Percentiles rank a stretch among this genome's conserved stretches.
Conservation (phyloP, 1,140 invertebrate species). For the Asobara japonica region DNA sequence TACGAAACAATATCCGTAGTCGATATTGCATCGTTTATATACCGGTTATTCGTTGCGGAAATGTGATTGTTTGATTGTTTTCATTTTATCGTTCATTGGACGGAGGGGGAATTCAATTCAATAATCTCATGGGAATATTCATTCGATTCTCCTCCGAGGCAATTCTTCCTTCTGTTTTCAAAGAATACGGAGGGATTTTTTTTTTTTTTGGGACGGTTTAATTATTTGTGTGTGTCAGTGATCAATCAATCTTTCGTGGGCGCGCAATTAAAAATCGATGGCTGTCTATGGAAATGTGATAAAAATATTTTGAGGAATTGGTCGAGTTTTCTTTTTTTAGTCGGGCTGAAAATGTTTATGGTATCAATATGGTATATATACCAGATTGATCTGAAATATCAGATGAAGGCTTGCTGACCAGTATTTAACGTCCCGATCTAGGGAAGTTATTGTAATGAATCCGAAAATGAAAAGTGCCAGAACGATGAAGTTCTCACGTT, state of each 20-base stretch:
- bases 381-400: too few species aligned
- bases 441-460: too few species aligned
- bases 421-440: too few species aligned
- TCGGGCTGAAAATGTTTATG: too few species aligned
- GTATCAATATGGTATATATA: too few species aligned
- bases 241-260: neutral
- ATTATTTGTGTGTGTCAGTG: neutral
- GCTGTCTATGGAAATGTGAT: too few species aligned
- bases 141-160: neutral
- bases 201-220: neutral
- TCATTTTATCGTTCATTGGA: neutral
- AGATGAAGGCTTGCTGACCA: too few species aligned
- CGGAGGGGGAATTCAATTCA: neutral
- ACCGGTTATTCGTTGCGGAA: slow-evolving; percentile 3
- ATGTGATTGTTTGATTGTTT: slow-evolving; percentile 5
- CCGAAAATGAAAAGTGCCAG: too few species aligned
- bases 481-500: too few species aligned
- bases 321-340: too few species aligned
- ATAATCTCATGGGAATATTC: neutral
- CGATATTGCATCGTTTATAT: slow-evolving; percentile 6
- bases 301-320: too few species aligned
- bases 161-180: too few species aligned
- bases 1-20: slow-evolving; percentile 3
- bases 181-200: neutral
- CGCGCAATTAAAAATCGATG: neutral